phyloP scores from a whole-genome alignment of 64 coral and sea anemone genomes.

The Dendrophyllia cribrosa region DNA sequence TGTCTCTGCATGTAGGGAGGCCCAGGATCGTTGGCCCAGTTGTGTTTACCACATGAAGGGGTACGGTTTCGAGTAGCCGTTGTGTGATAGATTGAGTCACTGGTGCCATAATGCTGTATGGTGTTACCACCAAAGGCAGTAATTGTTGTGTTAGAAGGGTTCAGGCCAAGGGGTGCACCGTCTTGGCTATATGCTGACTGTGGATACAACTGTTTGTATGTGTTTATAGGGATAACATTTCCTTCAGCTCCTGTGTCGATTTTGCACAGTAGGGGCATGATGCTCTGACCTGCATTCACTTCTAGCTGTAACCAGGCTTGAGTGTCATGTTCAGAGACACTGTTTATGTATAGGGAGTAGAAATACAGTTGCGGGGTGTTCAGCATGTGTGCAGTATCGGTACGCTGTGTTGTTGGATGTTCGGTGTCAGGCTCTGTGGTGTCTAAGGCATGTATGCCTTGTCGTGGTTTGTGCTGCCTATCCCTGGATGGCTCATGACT shows the following conservation, averaged over 20 bases:
- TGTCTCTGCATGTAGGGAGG: conserved; percentile 49
- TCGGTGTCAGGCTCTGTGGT: too few relatives aligned
- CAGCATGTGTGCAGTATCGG: conserved; percentile 19
- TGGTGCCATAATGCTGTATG: conserved; percentile 63
- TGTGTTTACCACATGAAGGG: conserved; percentile 57
- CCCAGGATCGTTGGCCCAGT: conserved; percentile 57
- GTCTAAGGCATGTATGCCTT: too few relatives aligned
- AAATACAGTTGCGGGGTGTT: conserved; percentile 55
- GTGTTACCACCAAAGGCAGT: conserved; percentile 62
- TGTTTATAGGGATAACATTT: conserved; percentile 37
- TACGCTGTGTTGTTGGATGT: too few relatives aligned
- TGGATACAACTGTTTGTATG: conserved; percentile 55
- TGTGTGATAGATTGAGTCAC: conserved; percentile 43
- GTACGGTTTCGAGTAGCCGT: conserved; percentile 22
- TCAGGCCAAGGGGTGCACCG: background rate
- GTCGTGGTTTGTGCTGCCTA: background rate
- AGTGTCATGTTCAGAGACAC: background rate
- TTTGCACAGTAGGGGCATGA: conserved; percentile 49
- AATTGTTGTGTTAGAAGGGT: conserved; percentile 17
- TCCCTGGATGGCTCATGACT: too few relatives aligned
- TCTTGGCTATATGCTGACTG: background rate
- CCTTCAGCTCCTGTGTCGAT: conserved; percentile 61
- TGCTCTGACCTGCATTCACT: conserved; percentile 61
- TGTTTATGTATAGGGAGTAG: conserved; percentile 25
- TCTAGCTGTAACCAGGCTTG: conserved; percentile 53